Evolutionary conservation across 2,113 vertebrate species (phyloP).

Genomic region (Monarcha castaneiventris): DNA sequence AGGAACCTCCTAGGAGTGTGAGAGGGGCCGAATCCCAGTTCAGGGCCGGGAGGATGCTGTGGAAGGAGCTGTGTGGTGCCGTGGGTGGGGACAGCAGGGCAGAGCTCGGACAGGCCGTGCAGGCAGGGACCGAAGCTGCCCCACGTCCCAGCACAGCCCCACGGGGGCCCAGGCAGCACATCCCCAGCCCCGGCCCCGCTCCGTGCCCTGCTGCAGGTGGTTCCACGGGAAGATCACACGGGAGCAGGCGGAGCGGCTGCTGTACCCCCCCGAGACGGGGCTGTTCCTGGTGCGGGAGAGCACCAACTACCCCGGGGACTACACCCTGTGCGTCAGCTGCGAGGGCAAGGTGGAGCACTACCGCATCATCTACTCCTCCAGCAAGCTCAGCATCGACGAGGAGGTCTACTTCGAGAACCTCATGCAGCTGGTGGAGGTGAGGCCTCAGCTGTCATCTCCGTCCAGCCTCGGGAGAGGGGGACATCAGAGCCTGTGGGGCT

Average conservation of each 20-base stretch:
- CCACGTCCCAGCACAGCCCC: fast-evolving
- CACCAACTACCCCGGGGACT: constrained; percentile 97
- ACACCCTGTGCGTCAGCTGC: constrained; percentile 96
- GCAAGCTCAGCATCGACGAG: constrained; percentile 94
- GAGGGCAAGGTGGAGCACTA: constrained; percentile 98
- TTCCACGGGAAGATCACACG: constrained; percentile 97
- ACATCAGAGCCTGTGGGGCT: not conserved
- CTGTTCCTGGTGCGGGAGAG: constrained; percentile 95
- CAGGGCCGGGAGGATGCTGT: fast-evolving
- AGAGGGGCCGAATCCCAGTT: not conserved
- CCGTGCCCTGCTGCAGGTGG: constrained; percentile 72
- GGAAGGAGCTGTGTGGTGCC: not conserved
- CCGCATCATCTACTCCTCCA: constrained; percentile 90
- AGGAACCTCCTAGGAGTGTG: not conserved
- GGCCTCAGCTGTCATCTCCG: not conserved
- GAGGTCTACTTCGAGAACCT: constrained; percentile 94
- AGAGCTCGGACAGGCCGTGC: fast-evolving
- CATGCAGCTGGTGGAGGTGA: constrained; percentile 98
- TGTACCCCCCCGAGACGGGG: constrained; percentile 87
- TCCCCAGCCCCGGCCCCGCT: not conserved
- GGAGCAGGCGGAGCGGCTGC: constrained; percentile 87
- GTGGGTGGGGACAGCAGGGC: too few species aligned
- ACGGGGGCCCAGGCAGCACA: fast-evolving
- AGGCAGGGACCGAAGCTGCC: not conserved
- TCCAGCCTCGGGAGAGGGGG: not conserved